These are phyloP conservation scores for Xiphydria camelus DNA, from an alignment of 2,888 invertebrate genomes.

Conservation along the genomic window DNA sequence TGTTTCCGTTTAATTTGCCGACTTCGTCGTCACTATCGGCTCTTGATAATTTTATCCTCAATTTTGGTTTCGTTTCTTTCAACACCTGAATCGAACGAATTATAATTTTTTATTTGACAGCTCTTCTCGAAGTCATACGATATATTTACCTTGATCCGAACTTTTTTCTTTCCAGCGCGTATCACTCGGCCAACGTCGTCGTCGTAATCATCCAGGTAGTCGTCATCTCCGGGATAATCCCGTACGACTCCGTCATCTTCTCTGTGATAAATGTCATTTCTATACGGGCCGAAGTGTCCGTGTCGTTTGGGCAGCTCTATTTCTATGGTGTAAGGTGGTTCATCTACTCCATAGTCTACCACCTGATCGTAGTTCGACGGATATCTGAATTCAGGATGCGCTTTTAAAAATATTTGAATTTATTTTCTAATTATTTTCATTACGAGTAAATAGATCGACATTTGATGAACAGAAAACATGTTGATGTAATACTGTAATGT, in stretches of 20 bases:
- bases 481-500: too few species aligned
- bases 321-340: conserved; percentile 39
- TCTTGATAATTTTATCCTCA: conserved; percentile 39
- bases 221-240: conserved; percentile 21
- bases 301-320: conserved; percentile 39
- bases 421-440: too few species aligned
- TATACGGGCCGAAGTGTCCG: conserved; percentile 11
- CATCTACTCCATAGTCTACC: conserved; percentile 14
- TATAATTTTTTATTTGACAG: too few species aligned
- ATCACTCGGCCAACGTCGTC: conserved; percentile 25
- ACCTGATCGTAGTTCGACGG: conserved; percentile 8
- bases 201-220: conserved; percentile 27
- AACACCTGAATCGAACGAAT: too few species aligned
- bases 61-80: conserved; percentile 27
- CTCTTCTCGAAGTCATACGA: too few species aligned
- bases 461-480: too few species aligned
- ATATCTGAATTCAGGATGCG: conserved; percentile 10
- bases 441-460: too few species aligned
- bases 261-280: conserved; percentile 17
- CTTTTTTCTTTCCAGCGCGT: conserved; percentile 26
- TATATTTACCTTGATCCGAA: conserved; percentile 32
- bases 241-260: conserved; percentile 19
- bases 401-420: too few species aligned
- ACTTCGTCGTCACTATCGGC: conserved; percentile 21
- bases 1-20: conserved; percentile 6